Evolutionary conservation across 2,888 invertebrate genomes (phyloP).

Genomic region (Sesia apiformis): DNA sequence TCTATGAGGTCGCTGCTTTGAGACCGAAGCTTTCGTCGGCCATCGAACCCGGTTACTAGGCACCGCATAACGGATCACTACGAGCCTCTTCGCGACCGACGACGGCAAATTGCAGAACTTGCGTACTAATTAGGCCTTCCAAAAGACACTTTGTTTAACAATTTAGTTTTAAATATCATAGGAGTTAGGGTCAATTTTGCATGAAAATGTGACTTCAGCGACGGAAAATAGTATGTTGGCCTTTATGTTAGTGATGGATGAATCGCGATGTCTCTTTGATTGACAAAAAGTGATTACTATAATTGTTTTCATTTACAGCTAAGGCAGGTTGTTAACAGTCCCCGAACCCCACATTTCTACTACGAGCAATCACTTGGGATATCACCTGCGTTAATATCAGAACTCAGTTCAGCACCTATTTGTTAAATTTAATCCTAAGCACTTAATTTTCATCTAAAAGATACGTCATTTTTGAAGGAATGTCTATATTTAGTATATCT

Average conservation of each 20-base stretch:
- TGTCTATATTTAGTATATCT: too few species aligned
- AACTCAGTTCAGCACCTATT: too few species aligned
- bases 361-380: too few species aligned
- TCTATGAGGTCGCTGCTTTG: slow-evolving; percentile 55
- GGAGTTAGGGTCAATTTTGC: not conserved
- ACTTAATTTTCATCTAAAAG: too few species aligned
- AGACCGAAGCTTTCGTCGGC: slow-evolving; percentile 51
- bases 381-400: too few species aligned
- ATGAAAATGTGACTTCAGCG: not conserved
- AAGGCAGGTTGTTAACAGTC: not conserved
- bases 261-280: slow-evolving; percentile 14
- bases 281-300: slow-evolving; percentile 21
- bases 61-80: slow-evolving; percentile 54
- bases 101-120: not conserved
- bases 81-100: slow-evolving; percentile 14
- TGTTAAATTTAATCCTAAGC: too few species aligned
- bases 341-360: too few species aligned
- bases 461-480: too few species aligned
- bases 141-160: not conserved
- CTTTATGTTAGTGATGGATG: slow-evolving; percentile 18
- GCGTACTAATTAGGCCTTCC: not conserved
- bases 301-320: slow-evolving; percentile 12
- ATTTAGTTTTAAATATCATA: not conserved
- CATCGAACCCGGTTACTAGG: slow-evolving; percentile 64
- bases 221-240: slow-evolving; percentile 10